These are phyloP conservation scores for Parotia lawesii DNA, from an alignment of 2,113 vertebrate genomes.

Conservation along the genomic window DNA sequence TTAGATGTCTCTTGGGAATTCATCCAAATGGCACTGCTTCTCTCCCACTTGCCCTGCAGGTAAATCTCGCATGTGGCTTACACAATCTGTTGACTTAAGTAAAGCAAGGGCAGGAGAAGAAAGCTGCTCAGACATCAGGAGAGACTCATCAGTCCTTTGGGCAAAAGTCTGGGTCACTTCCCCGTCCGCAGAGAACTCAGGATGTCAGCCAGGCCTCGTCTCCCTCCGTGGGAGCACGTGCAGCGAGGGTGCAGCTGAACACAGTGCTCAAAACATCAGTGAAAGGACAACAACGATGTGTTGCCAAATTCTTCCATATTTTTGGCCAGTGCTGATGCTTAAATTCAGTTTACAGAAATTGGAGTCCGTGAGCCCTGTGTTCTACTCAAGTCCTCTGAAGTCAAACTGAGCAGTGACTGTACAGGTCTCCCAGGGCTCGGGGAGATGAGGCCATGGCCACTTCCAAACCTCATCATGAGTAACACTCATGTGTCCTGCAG, in stretches of 20 bases:
- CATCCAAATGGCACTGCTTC: slow-evolving; percentile 50
- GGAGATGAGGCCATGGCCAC: fast-evolving
- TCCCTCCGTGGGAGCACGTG: fast-evolving
- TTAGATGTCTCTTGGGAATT: slow-evolving; percentile 28
- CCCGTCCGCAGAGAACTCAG: fast-evolving
- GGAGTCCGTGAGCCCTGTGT: not conserved
- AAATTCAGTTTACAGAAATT: not conserved
- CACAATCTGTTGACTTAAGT: slow-evolving; percentile 60
- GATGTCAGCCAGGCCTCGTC: not conserved
- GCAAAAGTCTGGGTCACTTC: slow-evolving; percentile 36
- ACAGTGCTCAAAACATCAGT: not conserved
- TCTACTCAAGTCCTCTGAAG: not conserved
- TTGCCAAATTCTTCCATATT: not conserved
- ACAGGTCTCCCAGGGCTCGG: fast-evolving
- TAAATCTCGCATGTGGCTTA: slow-evolving; percentile 56
- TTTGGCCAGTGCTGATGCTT: not conserved
- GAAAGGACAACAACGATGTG: not conserved
- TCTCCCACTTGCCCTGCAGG: slow-evolving; percentile 55
- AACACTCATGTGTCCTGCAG: fast-evolving
- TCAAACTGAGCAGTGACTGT: not conserved
- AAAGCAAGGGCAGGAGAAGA: slow-evolving; percentile 40
- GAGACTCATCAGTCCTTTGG: slow-evolving; percentile 43
- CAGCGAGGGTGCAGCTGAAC: not conserved
- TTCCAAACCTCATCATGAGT: not conserved
- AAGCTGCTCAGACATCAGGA: slow-evolving; percentile 51